Base-by-base conservation (phyloP, 2,113 vertebrate species). In the Sapayoa aenigma region DNA sequence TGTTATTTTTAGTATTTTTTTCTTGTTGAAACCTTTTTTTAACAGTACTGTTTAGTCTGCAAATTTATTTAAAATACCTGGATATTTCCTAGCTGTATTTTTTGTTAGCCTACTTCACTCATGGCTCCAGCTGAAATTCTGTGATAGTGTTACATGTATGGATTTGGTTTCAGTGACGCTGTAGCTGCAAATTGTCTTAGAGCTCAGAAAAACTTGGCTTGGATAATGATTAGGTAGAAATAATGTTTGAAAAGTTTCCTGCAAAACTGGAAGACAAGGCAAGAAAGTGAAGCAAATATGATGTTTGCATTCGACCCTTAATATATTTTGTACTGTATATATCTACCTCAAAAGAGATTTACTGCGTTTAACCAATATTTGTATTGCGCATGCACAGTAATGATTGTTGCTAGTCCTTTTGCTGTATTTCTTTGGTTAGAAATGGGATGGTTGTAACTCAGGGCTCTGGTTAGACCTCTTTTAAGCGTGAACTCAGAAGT, bases 331-430 rank as follows among this genome's bases (percentile, higher is more conserved):
- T 92, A 74, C 50, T 89, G n/a, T 83, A 79, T 91, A 8, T 79
- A 82, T 84, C 82, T 96, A 92, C 84, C 92, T 96, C 91, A 96
- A 42, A 88, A 71, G 44, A 76, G 30, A 91, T 68, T 65, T 69
- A 63, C 69, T 41, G 0, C 55, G 47, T 7, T 84, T 95, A 78
- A 46, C 37, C 12, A 56, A 15, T 93, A 27, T 41, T 85, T 69
- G 22, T 59, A 4, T 74, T 87, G 30, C 75, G 46, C 2, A 1
- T 92, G 72, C 47, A 71, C 27, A 42, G 46, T 76, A 84, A 75
- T 60, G 85, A 44, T 53, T 72, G 28, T 19, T 60, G 14, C 35
- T 68, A 42, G 49, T 71, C 20, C 13, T 87, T 50, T 31, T 73
- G 39, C 37, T 94, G 8, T 87, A 75, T 87, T 87, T 93, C 71